Conservation (phyloP, 2,113 vertebrate genomes). For the Actinemys pallida region DNA sequence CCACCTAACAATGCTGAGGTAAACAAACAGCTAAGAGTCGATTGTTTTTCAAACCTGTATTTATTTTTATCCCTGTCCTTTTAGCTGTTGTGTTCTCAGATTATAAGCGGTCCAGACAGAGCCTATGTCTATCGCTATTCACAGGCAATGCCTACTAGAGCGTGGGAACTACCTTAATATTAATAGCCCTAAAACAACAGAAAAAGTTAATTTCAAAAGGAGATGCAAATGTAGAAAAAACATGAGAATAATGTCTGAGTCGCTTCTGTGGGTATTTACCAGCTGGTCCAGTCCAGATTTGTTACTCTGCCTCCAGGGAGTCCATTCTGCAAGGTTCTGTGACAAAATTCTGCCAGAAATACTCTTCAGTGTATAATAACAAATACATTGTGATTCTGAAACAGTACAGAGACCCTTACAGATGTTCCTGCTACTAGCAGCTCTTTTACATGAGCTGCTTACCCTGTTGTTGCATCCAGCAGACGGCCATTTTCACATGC, state of each 20-base stretch:
- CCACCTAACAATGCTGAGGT: not conserved
- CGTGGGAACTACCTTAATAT: not conserved
- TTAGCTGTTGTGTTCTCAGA: not conserved
- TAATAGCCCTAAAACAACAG: not conserved
- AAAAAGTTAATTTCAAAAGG: not conserved
- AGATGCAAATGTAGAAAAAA: not conserved
- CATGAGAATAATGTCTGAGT: not conserved
- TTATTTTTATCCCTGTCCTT: not conserved
- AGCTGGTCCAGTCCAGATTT: not conserved
- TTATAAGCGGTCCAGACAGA: not conserved
- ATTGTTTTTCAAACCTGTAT: not conserved
- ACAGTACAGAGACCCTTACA: conserved; percentile 48
- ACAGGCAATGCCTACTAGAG: not conserved
- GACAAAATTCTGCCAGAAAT: conserved; percentile 33
- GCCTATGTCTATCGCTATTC: not conserved
- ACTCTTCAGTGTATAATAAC: conserved; percentile 27
- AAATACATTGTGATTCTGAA: conserved; percentile 2
- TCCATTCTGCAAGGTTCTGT: conserved; percentile 1
- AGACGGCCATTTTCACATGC: conserved; percentile 34
- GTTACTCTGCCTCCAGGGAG: not conserved
- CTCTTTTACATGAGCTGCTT: not conserved
- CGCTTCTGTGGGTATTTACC: conserved; percentile 19
- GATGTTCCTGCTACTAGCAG: conserved; percentile 24
- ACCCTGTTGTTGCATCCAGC: conserved; percentile 11
- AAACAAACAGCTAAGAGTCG: not conserved